Conservation (phyloP, 2,113 vertebrate genomes). For the Bubo scandiacus region DNA sequence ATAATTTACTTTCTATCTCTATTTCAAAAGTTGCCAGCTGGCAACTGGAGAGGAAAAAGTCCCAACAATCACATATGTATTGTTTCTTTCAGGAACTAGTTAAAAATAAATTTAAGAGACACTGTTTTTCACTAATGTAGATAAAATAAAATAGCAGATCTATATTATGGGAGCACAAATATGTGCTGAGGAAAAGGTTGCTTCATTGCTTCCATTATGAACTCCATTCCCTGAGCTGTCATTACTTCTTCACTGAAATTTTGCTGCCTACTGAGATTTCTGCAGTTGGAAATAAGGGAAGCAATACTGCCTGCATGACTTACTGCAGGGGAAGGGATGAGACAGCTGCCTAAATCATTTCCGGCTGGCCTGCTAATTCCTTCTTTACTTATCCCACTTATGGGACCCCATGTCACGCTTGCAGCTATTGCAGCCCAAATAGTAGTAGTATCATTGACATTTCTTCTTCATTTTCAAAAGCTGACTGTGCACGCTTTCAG, state of each 20-base stretch:
- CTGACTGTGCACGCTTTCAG: neutral
- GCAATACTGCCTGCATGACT: neutral
- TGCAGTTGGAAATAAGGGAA: slow-evolving; percentile 4
- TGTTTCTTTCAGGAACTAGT: neutral
- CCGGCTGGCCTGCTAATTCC: neutral
- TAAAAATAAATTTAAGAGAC: neutral
- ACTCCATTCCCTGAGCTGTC: neutral
- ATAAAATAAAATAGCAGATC: neutral
- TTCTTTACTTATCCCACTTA: neutral
- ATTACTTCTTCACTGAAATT: slow-evolving; percentile 1
- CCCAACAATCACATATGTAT: neutral
- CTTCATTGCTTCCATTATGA: neutral
- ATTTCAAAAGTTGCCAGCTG: neutral
- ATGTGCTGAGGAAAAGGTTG: neutral
- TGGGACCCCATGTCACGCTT: neutral
- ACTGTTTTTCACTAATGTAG: neutral
- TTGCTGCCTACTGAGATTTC: slow-evolving; percentile 20
- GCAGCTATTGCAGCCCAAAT: neutral
- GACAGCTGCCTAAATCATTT: neutral
- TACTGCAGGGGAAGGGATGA: neutral
- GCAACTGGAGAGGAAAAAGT: neutral
- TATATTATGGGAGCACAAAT: neutral
- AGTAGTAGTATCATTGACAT: neutral
- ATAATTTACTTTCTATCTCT: neutral
- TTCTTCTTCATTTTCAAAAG: neutral